Evolutionary conservation across 2,888 invertebrate species (phyloP), one percentile per base, ranked within the genome.

Genomic region (Operophtera brumata): DNA sequence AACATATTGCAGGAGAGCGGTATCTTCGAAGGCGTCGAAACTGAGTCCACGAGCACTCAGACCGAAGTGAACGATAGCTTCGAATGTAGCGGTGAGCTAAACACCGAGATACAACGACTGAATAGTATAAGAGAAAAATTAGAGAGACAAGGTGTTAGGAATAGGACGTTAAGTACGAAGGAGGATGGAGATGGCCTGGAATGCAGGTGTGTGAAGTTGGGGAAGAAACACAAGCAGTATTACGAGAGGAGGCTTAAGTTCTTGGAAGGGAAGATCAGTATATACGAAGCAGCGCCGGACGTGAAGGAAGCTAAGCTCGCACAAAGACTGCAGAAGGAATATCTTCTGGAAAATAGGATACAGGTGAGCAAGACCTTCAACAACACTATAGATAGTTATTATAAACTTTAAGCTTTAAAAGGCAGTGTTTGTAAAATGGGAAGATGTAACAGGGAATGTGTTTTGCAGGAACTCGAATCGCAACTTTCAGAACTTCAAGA

Each of bases 1-100:
- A 90, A 77, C 61, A 92, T 93, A 69, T 84, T 94, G 26, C 94
- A 94, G 71, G 94, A 94, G 71, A 94, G 94, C 69, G 94, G 94
- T 25, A 94, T 94, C 63, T 94, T 94, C 69, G 94, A 94, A 69
- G 93, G 90, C 41, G 91, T 85, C 28, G 91, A 91, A 63, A 85
- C 87, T 53, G 88, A 88, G 58, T 78, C 80, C 37, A 87, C 80
- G 59, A 72, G 83, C 60, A 92, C 92, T 57, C 92, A 93, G 75
- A 93, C 92, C 47, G 92, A 93, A 50, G 86, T 86, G 34, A 92
- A 91, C 68, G 92, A 92, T 56, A 83, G 76, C 66, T 86, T 87
- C 66, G 90, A 91, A 77, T 86, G 82, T 70, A 82, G 78, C 57
- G 87, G 91, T 70, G 92, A 92, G 77, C 73, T 92, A 12, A 91